phyloP scores from a whole-genome alignment of 2,797 vertebrate genomes.

The Tenualosa thibaudeaui region DNA sequence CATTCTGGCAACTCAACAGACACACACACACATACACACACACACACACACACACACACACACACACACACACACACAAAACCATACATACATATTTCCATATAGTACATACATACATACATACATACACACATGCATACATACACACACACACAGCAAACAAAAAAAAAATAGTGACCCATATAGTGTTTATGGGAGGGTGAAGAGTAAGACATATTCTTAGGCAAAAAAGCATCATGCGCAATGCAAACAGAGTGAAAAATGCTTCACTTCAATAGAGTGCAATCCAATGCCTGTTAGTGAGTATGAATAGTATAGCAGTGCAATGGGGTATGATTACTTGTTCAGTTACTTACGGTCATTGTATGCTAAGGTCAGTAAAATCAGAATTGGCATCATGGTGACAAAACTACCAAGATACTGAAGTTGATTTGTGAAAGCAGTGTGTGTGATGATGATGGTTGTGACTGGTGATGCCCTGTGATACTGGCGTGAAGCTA shows the following conservation, averaged over 20 bases:
- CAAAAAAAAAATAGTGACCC: not conserved
- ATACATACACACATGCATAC: not conserved
- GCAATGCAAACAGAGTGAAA: not conserved
- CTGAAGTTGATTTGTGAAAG: not conserved
- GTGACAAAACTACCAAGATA: not conserved
- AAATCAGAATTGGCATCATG: not conserved
- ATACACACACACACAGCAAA: not conserved
- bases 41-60: not conserved
- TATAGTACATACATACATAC: not conserved
- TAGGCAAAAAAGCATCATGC: not conserved
- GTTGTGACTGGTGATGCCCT: constrained; percentile 7
- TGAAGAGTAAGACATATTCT: constrained; percentile 4
- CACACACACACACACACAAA: not conserved
- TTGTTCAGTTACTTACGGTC: not conserved
- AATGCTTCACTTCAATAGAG: not conserved
- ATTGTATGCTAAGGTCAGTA: not conserved
- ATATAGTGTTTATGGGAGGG: not conserved
- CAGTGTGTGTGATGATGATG: not conserved
- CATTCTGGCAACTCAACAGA: constrained; percentile 28
- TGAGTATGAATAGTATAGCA: not conserved
- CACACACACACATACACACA: not conserved
- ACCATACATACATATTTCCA: not conserved
- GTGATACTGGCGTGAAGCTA: not conserved
- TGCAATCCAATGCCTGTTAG: not conserved
- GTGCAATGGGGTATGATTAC: not conserved